Base-by-base conservation (phyloP, 2,797 vertebrate genomes). In the Anas flavirostris region DNA sequence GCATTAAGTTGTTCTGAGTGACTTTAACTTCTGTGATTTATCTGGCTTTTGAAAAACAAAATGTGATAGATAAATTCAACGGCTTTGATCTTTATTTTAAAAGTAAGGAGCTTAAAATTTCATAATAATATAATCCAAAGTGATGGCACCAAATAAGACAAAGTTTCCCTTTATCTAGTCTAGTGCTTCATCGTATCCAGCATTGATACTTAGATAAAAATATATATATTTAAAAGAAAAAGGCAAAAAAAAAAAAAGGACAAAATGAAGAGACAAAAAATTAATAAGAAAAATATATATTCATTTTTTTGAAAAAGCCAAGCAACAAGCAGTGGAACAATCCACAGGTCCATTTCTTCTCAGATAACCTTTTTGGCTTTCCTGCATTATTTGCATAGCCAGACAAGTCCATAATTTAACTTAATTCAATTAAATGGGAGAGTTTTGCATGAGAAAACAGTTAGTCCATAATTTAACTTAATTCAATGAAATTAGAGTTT, bases 361-460 rank as follows among this genome's bases (percentile, higher is more conserved):
- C 55, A 86, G 52, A 74, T 25, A 76, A 55, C 50, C 22, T 75
- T 86, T 91, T 55, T 0, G 4, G 21, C 68, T 88, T 63, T 70
- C 33, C 53, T 46, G 73, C 56, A 73, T 77, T 83, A 92, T 80
- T 96, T 86, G 41, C 53, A 64, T 93, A 90, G 68, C 39, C 62
- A 95, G 73, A 90, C 63, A 96, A 96, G 68, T 63, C 9, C 41
- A 62, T 91, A 91, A 96, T 94, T 82, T 78, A 91, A 92, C 86
- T 95, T 83, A 96, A 95, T 93, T 95, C 62, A 82, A 53, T 82
- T 79, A 59, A 95, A 91, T 77, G 68, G 95, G 56, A 90, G 55
- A 97, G 90, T 96, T 97, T 95, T 97, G 81, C 92, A 96, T 96
- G 60, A 90, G 78, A 64, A 97, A 97, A 97, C 29, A 95, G 75